These are phyloP conservation scores for Gallinago solitaria DNA, from an alignment of 2,797 vertebrate genomes.

Conservation along the genomic window DNA sequence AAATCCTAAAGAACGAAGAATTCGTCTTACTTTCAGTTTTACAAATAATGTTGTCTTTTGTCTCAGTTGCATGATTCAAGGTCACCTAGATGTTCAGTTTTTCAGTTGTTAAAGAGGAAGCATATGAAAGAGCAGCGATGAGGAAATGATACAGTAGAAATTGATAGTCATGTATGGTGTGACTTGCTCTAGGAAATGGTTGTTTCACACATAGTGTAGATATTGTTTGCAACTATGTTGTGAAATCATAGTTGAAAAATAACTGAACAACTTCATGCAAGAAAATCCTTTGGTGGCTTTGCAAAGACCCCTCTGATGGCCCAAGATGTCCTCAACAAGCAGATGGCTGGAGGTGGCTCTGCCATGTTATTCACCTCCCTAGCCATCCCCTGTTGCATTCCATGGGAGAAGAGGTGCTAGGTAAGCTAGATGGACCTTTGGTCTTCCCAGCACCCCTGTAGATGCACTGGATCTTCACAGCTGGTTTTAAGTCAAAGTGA, in stretches of 20 bases:
- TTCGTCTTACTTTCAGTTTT: neutral
- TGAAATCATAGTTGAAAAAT: neutral
- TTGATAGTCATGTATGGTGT: accelerated
- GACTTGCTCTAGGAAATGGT: neutral
- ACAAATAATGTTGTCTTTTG: accelerated
- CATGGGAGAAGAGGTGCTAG: accelerated
- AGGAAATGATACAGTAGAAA: accelerated
- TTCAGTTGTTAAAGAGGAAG: neutral
- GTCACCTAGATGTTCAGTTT: accelerated
- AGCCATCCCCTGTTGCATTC: neutral
- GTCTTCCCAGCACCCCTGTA: neutral
- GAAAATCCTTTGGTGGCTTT: neutral
- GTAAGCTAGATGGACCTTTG: neutral
- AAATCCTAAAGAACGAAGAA: accelerated
- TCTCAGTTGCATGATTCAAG: accelerated
- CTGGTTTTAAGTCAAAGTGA: accelerated
- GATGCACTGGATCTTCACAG: neutral
- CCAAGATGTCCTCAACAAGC: neutral
- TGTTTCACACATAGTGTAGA: accelerated
- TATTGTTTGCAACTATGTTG: accelerated
- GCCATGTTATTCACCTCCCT: neutral
- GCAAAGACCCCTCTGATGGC: neutral
- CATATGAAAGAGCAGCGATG: accelerated
- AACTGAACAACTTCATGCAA: neutral
- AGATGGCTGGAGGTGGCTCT: neutral